Evolutionary conservation across 2,797 vertebrate species (phyloP).

Genomic region (Pachyuromys duprasi): DNA sequence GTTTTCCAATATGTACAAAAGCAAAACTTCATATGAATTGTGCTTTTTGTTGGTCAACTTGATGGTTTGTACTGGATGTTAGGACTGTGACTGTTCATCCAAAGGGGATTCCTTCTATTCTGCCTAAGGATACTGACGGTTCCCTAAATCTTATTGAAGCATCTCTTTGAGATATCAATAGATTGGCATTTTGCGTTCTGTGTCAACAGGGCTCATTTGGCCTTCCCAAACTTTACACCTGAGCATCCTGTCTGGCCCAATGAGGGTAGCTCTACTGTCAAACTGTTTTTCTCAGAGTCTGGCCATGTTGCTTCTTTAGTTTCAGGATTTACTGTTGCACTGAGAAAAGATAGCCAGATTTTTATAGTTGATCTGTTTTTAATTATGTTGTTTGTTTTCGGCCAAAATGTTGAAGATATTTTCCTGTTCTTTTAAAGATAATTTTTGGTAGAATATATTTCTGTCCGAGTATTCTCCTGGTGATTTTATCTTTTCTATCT

Average conservation of each 20-base stretch:
- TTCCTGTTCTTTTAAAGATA: not conserved
- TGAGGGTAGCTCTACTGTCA: too few relatives aligned
- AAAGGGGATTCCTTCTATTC: not conserved
- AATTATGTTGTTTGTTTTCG: not conserved
- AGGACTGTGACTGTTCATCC: accelerated
- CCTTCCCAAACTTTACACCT: not conserved
- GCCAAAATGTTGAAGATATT: not conserved
- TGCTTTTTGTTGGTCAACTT: not conserved
- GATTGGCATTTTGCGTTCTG: not conserved
- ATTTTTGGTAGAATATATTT: not conserved
- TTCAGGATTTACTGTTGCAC: not conserved
- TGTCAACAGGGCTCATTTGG: not conserved
- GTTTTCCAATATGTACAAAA: not conserved
- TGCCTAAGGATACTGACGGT: too few relatives aligned
- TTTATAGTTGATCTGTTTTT: not conserved
- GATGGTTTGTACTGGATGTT: too few relatives aligned
- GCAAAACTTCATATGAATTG: not conserved
- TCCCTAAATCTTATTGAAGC: not conserved
- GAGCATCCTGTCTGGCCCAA: too few relatives aligned
- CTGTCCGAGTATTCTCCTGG: not conserved
- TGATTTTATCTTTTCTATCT: not conserved
- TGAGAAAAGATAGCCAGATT: not conserved
- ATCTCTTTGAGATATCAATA: too few relatives aligned
- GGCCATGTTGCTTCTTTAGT: accelerated
- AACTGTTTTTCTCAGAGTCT: not conserved